Evolutionary conservation across 2,888 invertebrate species (phyloP), one percentile per base, ranked within the genome.

Genomic region (Argyresthia goedartella): DNA sequence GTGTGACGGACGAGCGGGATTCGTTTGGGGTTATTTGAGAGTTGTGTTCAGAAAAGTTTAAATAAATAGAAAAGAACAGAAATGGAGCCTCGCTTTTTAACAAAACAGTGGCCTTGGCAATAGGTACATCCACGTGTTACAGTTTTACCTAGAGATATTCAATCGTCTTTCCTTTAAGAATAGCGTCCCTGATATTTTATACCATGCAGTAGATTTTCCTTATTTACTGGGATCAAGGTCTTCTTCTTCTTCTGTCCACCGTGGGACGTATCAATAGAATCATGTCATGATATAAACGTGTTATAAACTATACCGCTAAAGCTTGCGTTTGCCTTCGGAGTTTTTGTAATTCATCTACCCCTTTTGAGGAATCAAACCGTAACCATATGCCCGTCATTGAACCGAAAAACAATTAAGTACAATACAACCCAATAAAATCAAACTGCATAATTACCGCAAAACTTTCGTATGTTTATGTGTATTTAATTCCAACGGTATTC

Each of bases 401-500:
- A 25, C 6, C 25, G 25, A 25, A 25, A 2, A 25, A 6, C 25
- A 25, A 25, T 25, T 25, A 25, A 25, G 25, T 25, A 25, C 25
- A 25, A 25, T 25, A 25, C 25, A 25, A 25, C 25, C 25, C 25
- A 25, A 25, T 25, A 25, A 25, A 25, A 25, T 6, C 25, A 25
- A 25, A 25, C 25, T 39, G 39, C 39, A 11, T n/a, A 39, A 11
- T 39, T 11, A 11, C n/a, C 1, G 39, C 39, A 3, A 3, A 11
- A 9, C 9, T 39, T 9, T n/a, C n/a, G 9, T 4, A 8, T 39
- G 79, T 84, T 84, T 84, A 84, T 84, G 81, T 74, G 76, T 82
- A 84, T 84, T 84, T 84, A 84, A 84, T 84, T 84, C 84, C 77
- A 69, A 25, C 25, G 25, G 69, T 70, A 77, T 80, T 79, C 75